Conservation (phyloP, 2,797 vertebrate genomes). For the Antennarius maculatus region DNA sequence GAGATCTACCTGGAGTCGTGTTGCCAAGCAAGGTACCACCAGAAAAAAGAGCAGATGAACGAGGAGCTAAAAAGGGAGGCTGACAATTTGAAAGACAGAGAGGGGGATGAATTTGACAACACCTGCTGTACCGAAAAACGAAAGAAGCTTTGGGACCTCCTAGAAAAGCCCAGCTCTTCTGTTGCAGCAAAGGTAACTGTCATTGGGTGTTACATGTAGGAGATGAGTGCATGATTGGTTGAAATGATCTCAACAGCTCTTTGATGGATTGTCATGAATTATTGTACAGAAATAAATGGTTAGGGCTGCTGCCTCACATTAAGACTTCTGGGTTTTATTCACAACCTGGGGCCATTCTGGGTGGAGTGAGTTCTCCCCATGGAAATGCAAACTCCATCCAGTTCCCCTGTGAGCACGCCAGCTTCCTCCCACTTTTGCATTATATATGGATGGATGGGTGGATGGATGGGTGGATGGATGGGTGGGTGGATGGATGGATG, state of each 20-base stretch:
- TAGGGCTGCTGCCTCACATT: no score
- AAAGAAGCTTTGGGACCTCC: slow-evolving; percentile 98
- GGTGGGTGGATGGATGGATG: no score
- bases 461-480: no score
- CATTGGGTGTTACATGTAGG: slow-evolving; percentile 9
- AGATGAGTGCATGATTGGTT: slow-evolving; percentile 16
- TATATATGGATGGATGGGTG: no score
- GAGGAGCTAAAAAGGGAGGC: slow-evolving; percentile 98
- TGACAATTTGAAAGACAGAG: slow-evolving; percentile 92
- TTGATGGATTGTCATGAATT: not conserved
- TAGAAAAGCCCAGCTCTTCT: slow-evolving; percentile 98
- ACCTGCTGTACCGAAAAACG: slow-evolving; percentile 96
- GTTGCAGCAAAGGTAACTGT: slow-evolving; percentile 95
- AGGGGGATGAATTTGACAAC: slow-evolving; percentile 98
- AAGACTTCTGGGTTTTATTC: no score
- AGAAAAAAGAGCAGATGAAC: slow-evolving; percentile 99
- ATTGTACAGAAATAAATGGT: not conserved
- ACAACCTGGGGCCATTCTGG: no score
- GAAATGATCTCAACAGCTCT: not conserved
- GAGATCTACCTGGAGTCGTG: slow-evolving; percentile 99
- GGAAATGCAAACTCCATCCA: no score
- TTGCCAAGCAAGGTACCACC: slow-evolving; percentile 98
- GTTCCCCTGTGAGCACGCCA: no score
- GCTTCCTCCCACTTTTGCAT: no score
- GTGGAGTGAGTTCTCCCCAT: no score